These are phyloP conservation scores for Bellardia pandia DNA, from an alignment of 2,888 invertebrate genomes.

Conservation along the genomic window DNA sequence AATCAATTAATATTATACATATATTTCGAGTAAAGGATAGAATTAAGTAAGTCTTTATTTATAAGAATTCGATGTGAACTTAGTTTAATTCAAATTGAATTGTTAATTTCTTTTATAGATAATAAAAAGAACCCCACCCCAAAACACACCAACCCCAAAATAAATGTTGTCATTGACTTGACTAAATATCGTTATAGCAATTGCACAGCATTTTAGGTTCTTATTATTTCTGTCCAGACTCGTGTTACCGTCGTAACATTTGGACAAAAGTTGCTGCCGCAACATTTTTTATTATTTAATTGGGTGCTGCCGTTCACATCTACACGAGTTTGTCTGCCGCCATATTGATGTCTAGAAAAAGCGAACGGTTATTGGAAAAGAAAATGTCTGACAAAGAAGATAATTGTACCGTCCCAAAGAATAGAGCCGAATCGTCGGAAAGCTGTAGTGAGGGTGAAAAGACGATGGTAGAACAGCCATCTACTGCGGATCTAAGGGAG, in stretches of 20 bases:
- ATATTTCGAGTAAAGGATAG: too few species aligned
- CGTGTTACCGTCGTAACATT: neutral
- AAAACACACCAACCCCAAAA: too few species aligned
- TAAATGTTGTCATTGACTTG: too few species aligned
- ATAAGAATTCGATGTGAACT: too few species aligned
- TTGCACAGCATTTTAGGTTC: too few species aligned
- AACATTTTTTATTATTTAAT: slow-evolving; percentile 38
- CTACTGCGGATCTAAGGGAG: slow-evolving; percentile 19
- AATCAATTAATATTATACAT: too few species aligned
- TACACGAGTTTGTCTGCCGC: neutral
- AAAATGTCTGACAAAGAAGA: neutral
- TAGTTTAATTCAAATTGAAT: too few species aligned
- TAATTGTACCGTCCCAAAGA: neutral
- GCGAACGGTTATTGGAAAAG: neutral
- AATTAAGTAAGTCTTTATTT: too few species aligned
- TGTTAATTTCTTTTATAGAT: too few species aligned
- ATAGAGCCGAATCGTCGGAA: neutral
- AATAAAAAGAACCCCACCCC: too few species aligned
- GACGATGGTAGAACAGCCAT: slow-evolving; percentile 11
- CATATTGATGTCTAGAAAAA: neutral
- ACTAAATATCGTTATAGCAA: too few species aligned
- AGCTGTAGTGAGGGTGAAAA: neutral
- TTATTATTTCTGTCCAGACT: slow-evolving; percentile 4
- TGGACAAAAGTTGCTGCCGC: neutral
- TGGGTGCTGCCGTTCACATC: neutral